These are phyloP conservation scores for Athetis lepigone DNA, from an alignment of 2,888 invertebrate species.

Conservation along the genomic window DNA sequence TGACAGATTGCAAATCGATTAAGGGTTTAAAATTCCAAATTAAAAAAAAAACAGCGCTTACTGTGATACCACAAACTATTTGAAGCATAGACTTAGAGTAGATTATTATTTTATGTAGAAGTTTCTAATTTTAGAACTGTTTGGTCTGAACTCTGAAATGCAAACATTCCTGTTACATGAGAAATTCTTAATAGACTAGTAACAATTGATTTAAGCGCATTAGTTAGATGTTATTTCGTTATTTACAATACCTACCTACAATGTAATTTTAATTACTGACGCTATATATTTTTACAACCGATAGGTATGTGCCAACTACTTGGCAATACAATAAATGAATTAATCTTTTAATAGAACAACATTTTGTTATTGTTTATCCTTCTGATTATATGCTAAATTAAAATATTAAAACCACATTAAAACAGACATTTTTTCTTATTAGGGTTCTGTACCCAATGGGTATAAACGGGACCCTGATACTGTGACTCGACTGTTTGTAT, in stretches of 20 bases:
- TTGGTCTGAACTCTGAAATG: conserved; percentile 49
- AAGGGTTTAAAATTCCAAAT: conserved; percentile 11
- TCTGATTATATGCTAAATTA: too few relatives aligned
- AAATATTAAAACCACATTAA: too few relatives aligned
- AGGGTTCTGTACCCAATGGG: too few relatives aligned
- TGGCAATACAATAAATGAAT: not conserved
- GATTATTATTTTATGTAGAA: conserved; percentile 35
- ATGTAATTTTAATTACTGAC: conserved; percentile 12
- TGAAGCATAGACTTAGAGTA: conserved; percentile 39
- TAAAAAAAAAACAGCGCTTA: not conserved
- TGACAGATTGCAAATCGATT: conserved; percentile 45
- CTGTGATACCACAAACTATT: conserved; percentile 9
- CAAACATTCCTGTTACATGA: conserved; percentile 44
- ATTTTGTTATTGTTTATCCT: not conserved
- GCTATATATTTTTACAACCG: conserved; percentile 40
- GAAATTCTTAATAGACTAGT: conserved; percentile 40
- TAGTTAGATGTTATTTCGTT: conserved; percentile 9
- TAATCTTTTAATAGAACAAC: not conserved
- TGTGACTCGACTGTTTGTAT: too few relatives aligned
- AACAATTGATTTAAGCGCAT: conserved; percentile 38
- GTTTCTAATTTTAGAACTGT: conserved; percentile 57
- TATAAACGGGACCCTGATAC: too few relatives aligned
- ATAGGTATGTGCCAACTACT: conserved; percentile 5
- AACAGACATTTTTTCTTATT: too few relatives aligned
- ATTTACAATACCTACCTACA: conserved; percentile 29